These are phyloP conservation scores for Epirrita christyi DNA, from an alignment of 2,888 invertebrate species.

Conservation along the genomic window DNA sequence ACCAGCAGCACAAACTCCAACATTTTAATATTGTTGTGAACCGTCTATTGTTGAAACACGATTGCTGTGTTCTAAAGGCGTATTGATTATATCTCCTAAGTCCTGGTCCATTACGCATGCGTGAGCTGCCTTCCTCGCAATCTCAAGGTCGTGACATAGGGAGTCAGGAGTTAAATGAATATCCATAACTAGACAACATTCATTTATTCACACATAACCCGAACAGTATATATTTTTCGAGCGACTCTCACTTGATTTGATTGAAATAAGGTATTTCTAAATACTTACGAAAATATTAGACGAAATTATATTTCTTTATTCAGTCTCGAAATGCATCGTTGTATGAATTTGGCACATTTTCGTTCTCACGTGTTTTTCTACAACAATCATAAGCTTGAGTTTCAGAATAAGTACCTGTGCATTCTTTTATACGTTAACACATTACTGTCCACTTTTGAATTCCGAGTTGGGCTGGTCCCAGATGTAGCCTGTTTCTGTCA, in stretches of 20 bases:
- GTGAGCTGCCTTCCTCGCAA: constrained; percentile 50
- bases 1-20: constrained; percentile 56
- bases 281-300: constrained; percentile 67
- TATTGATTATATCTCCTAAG: constrained; percentile 66
- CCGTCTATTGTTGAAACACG: constrained; percentile 51
- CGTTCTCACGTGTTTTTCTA: constrained; percentile 34
- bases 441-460: constrained; percentile 68
- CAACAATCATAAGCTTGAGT: constrained; percentile 41
- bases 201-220: constrained; percentile 65
- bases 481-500: constrained; percentile 95
- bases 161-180: constrained; percentile 52
- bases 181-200: constrained; percentile 54
- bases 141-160: constrained; percentile 60
- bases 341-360: constrained; percentile 62
- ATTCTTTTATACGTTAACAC: constrained; percentile 29
- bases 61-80: constrained; percentile 51
- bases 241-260: constrained; percentile 40
- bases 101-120: constrained; percentile 65
- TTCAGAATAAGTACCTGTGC: too few species aligned
- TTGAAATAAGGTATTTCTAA: constrained; percentile 41
- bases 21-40: constrained; percentile 71
- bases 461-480: constrained; percentile 91
- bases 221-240: constrained; percentile 58
- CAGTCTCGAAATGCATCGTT: constrained; percentile 79
- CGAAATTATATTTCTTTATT: constrained; percentile 73